Percentiles rank a stretch among this genome's conserved stretches.
These are phyloP conservation scores for Cremastobaeus sp. DNA, from an alignment of 2,888 invertebrate genomes.

Conservation along the genomic window DNA sequence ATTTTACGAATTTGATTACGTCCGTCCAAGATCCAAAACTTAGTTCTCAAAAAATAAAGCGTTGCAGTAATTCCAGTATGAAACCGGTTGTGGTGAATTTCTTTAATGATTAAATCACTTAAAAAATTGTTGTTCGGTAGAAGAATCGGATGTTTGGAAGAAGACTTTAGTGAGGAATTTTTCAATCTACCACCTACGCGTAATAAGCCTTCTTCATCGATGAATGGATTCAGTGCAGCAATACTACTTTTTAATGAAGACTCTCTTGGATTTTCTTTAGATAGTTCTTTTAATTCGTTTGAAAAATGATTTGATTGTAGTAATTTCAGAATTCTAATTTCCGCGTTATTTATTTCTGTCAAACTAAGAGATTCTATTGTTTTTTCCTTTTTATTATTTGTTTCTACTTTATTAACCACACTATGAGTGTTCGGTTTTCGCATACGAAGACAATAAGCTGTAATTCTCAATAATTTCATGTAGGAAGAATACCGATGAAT, in stretches of 20 bases:
- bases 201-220: neutral
- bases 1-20: no score
- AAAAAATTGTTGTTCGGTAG: slow-evolving; percentile 35
- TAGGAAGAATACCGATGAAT: neutral
- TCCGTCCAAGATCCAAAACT: no score
- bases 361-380: no score
- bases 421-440: no score
- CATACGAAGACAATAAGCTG: neutral
- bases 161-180: slow-evolving; percentile 19
- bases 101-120: slow-evolving; percentile 31
- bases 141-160: slow-evolving; percentile 47
- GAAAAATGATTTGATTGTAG: neutral
- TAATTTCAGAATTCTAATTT: neutral
- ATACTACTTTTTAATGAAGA: no score
- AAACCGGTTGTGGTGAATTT: slow-evolving; percentile 15
- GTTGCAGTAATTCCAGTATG: slow-evolving; percentile 49
- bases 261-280: no score
- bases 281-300: neutral
- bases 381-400: no score
- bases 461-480: neutral
- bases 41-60: no score
- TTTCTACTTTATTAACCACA: no score
- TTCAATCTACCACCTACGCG: slow-evolving; percentile 55
- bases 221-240: no score
- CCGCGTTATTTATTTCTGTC: neutral